Conservation (phyloP, 1,140 invertebrate species). For the Physella acuta region DNA sequence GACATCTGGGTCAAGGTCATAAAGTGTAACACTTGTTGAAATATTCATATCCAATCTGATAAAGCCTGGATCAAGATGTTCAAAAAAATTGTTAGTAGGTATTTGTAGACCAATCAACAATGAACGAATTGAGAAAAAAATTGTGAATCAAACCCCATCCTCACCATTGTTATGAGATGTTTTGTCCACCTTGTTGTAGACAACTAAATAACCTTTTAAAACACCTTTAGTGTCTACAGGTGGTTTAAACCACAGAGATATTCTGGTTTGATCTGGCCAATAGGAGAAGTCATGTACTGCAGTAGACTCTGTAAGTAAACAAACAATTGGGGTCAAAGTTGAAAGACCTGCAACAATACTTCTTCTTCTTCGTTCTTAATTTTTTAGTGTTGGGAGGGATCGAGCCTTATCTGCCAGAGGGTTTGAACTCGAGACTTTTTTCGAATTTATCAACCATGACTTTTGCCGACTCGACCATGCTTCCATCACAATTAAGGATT, state of each 20-base stretch:
- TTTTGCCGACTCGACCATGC: no score
- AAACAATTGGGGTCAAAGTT: no score
- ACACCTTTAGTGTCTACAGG: conserved; percentile 34
- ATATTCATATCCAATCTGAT: no score
- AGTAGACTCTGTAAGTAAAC: conserved; percentile 32
- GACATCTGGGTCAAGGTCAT: conserved; percentile 10
- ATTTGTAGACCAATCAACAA: not conserved
- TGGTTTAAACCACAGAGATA: conserved; percentile 36
- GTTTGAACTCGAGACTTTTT: no score
- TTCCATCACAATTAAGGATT: no score
- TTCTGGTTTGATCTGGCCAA: conserved; percentile 25
- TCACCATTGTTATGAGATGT: not conserved
- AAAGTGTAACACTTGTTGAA: not conserved
- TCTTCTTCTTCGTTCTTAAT: no score
- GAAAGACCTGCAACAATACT: no score
- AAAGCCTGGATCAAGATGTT: no score
- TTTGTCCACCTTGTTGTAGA: not conserved
- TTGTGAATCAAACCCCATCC: not conserved
- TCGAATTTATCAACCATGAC: no score
- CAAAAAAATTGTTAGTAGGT: not conserved
- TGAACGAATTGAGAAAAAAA: not conserved
- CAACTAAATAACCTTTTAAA: conserved; percentile 30
- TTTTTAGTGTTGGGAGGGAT: no score
- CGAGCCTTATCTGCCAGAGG: no score
- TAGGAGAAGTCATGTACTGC: conserved; percentile 31